Percentiles rank a stretch among this genome's conserved stretches.
Conservation (phyloP, 2,888 invertebrate species). For the Macrosiphum euphorbiae region DNA sequence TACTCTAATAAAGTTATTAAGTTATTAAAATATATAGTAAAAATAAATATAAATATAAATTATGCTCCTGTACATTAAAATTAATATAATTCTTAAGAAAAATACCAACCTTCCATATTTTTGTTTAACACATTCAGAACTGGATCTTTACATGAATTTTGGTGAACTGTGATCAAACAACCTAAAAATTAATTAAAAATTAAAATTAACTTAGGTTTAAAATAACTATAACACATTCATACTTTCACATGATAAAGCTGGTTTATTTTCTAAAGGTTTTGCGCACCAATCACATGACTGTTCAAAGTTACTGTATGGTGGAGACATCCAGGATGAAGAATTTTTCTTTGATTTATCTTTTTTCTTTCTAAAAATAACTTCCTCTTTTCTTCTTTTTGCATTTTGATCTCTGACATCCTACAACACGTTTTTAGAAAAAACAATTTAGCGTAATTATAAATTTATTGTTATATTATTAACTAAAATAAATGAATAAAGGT, state of each 20-base stretch:
- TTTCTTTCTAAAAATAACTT: constrained; percentile 91
- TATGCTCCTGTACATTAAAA: background rate
- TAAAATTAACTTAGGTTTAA: constrained; percentile 20
- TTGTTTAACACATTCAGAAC: constrained; percentile 85
- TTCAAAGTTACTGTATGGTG: constrained; percentile 76
- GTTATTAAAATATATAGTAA: background rate
- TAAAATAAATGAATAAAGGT: constrained; percentile 47
- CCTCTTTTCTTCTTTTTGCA: constrained; percentile 88
- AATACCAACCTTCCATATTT: constrained; percentile 71
- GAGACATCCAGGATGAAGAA: constrained; percentile 81
- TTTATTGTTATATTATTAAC: background rate
- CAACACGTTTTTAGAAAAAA: background rate
- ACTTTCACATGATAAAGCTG: constrained; percentile 89
- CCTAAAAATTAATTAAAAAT: constrained; percentile 73
- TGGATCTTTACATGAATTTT: constrained; percentile 90
- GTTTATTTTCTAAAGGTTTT: constrained; percentile 83
- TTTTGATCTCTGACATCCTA: constrained; percentile 76
- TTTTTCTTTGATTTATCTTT: constrained; percentile 84
- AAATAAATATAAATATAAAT: constrained; percentile 22
- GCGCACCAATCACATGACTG: constrained; percentile 84
- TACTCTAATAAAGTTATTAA: constrained; percentile 54
- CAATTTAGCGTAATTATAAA: background rate
- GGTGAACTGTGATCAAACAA: constrained; percentile 89
- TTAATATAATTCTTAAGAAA: background rate
- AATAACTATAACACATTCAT: constrained; percentile 69